phyloP scores from a whole-genome alignment of 2,888 invertebrate genomes.

The Leptinotarsa rubiginosa region DNA sequence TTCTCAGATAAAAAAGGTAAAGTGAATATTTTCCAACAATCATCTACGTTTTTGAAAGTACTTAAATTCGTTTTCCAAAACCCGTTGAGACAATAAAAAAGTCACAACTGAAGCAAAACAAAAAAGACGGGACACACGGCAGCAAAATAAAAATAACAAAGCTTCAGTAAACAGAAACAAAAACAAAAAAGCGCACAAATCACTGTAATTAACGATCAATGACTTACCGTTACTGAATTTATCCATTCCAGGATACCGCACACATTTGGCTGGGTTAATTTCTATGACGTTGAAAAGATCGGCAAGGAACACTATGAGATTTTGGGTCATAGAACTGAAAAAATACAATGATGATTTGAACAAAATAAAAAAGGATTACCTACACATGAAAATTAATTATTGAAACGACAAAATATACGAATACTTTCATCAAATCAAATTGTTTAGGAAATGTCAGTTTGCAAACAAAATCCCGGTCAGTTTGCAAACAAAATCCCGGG shows the following conservation, averaged over 20 bases:
- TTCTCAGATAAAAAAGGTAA: too few species aligned
- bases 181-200: slow-evolving; percentile 15
- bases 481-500: too few species aligned
- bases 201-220: slow-evolving; percentile 20
- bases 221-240: slow-evolving; percentile 65
- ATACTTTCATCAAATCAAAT: too few species aligned
- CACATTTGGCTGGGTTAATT: slow-evolving; percentile 91
- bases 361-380: too few species aligned
- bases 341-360: slow-evolving; percentile 18
- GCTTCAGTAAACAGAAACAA: slow-evolving; percentile 28
- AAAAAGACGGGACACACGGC: slow-evolving; percentile 26
- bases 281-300: slow-evolving; percentile 95
- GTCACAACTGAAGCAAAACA: slow-evolving; percentile 12
- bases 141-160: slow-evolving; percentile 34
- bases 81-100: not conserved
- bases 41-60: too few species aligned
- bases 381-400: too few species aligned
- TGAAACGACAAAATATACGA: too few species aligned
- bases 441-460: too few species aligned
- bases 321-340: slow-evolving; percentile 89
- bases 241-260: slow-evolving; percentile 83
- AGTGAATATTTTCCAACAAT: too few species aligned
- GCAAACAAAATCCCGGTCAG: too few species aligned
- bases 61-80: too few species aligned
- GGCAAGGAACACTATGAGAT: slow-evolving; percentile 90